Evolutionary conservation across 2,113 vertebrate species (phyloP), one percentile per base, ranked within the genome.

Genomic region (Falcunculus frontatus): DNA sequence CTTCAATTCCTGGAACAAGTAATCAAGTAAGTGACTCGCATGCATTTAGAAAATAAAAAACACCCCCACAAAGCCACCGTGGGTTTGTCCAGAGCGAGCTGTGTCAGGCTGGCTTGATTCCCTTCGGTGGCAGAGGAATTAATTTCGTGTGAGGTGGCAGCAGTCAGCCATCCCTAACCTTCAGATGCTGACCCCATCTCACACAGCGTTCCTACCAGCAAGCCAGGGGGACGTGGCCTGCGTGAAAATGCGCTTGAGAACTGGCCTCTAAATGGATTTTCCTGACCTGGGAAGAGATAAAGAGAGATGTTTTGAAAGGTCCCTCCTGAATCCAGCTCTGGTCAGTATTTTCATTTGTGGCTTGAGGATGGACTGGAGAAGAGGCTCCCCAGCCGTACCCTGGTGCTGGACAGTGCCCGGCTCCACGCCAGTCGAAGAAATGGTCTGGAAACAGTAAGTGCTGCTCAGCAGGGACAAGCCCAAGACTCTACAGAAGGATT

Each of bases 371-470:
- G 46, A 12, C 27, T 1, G 2, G 49, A 16, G 67, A 41, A 56
- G 44, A 37, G 33, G 7, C 22, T 72, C 53, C 30, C 13, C 20
- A 41, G 72, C 25, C 3, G 1, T 2, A 0, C n/a, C 7, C 9
- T 35, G 10, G 46, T 0, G 0, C 29, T 0, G 8, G 50, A 33
- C 90, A 75, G 44, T 0, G 8, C 46, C 81, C 0, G 0, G 6
- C 30, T 55, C 55, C 30, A 65, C 1, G 2, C 49, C 44, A 47
- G 11, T 22, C 1, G 0, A 52, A 93, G 69, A 72, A 87, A 63
- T 11, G 16, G 47, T 11, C 47, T 37, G 39, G 39, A 82, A 83
- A 41, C 72, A 55, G 18, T 13, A 49, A 84, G 26, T 25, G 52
- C 53, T 73, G 1, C 73, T 83, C 53, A 20, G 49, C 1, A 25